Conservation (phyloP, 2,113 vertebrate genomes). For the Clarias macrocephalus region DNA sequence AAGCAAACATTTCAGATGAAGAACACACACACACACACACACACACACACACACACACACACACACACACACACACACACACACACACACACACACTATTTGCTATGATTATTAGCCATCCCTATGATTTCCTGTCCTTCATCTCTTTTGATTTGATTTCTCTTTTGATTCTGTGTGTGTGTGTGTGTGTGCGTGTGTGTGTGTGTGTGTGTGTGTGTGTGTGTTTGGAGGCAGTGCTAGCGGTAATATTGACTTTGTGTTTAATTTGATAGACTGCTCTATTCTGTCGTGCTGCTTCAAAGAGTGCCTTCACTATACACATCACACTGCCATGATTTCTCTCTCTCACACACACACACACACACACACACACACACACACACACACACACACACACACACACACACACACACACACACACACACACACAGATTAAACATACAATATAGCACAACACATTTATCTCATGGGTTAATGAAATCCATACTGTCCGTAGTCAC, state of each 20-base stretch:
- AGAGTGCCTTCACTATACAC: slow-evolving; percentile 27
- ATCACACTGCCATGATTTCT: background rate
- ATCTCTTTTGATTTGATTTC: slow-evolving; percentile 4
- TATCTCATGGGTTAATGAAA: background rate
- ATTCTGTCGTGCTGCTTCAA: slow-evolving; percentile 42
- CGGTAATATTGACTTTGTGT: slow-evolving; percentile 60
- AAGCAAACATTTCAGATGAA: background rate
- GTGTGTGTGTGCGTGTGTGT: slow-evolving; percentile 19
- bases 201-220: slow-evolving; percentile 17
- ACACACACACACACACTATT: background rate
- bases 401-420: slow-evolving; percentile 32
- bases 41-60: slow-evolving; percentile 10
- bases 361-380: no score
- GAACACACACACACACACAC: background rate
- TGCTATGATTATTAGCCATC: background rate
- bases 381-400: background rate
- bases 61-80: slow-evolving; percentile 32
- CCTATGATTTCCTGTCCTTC: background rate
- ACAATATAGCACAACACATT: background rate
- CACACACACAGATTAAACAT: background rate
- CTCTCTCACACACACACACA: background rate
- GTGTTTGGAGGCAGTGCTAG: background rate
- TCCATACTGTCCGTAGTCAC: background rate
- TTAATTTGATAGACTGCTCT: slow-evolving; percentile 45
- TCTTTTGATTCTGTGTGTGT: slow-evolving; percentile 10